Conservation (phyloP, 37 sponge, comb jelly and placozoan species). For the Halichondria panicea region DNA sequence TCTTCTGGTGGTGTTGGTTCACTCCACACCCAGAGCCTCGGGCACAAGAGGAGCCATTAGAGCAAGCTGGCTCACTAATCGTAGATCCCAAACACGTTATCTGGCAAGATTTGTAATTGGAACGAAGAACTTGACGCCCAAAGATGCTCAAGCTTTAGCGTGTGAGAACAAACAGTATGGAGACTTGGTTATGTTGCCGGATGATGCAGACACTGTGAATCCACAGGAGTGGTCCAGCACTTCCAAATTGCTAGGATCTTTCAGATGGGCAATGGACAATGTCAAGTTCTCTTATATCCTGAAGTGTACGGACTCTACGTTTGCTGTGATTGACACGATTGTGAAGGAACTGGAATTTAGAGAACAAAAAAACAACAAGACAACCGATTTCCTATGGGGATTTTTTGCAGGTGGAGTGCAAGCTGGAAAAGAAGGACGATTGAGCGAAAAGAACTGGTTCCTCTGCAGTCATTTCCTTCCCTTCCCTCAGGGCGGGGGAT, state of each 20-base stretch:
- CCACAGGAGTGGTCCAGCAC: constrained; percentile 25
- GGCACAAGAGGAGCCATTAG: constrained; percentile 49
- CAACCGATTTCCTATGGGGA: constrained; percentile 31
- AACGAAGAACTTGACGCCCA: background rate
- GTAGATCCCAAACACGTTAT: background rate
- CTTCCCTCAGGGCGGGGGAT: constrained; percentile 66
- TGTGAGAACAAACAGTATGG: constrained; percentile 43
- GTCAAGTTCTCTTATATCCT: constrained; percentile 46
- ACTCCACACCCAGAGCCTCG: constrained; percentile 3
- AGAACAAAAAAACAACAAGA: background rate
- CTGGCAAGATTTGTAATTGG: constrained; percentile 61
- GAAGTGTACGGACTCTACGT: constrained; percentile 76
- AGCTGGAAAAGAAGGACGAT: constrained; percentile 9
- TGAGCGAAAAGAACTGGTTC: constrained; percentile 39
- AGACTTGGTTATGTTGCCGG: constrained; percentile 55
- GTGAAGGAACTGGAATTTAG: constrained; percentile 20
- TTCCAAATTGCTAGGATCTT: constrained; percentile 45
- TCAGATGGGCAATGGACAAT: constrained; percentile 61
- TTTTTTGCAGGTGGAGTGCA: constrained; percentile 42
- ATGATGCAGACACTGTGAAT: constrained; percentile 1
- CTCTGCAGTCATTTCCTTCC: constrained; percentile 56
- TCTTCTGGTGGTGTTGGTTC: constrained; percentile 22
- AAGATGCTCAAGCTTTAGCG: constrained; percentile 3
- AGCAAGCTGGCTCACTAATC: constrained; percentile 50
- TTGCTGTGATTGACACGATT: constrained; percentile 25